phyloP scores from a whole-genome alignment of 2,888 invertebrate species.

The Microplitis manilae region DNA sequence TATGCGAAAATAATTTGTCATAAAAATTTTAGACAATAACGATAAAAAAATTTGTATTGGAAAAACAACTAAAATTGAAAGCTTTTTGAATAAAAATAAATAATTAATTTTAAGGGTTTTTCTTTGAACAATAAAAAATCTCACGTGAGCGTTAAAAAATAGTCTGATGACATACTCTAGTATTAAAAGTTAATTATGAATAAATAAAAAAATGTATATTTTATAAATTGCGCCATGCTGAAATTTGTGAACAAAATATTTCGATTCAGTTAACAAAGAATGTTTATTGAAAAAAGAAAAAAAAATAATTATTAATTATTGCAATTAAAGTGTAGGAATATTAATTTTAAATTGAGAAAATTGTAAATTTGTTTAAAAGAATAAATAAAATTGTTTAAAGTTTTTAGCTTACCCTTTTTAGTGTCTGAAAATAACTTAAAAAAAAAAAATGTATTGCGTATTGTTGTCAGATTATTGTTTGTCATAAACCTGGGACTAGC shows the following conservation, averaged over 20 bases:
- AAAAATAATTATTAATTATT: neutral
- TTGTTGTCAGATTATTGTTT: neutral
- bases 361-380: neutral
- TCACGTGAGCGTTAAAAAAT: too few relatives aligned
- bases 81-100: too few relatives aligned
- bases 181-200: conserved; percentile 5
- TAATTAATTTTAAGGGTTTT: too few relatives aligned
- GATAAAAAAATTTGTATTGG: neutral
- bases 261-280: neutral
- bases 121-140: neutral
- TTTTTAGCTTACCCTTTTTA: conserved; percentile 19
- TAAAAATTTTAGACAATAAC: neutral
- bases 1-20: too few relatives aligned
- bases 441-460: neutral
- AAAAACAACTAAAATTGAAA: too few relatives aligned
- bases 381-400: neutral
- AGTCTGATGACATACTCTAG: too few relatives aligned
- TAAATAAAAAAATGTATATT: conserved; percentile 12
- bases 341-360: neutral
- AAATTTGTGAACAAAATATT: neutral
- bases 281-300: neutral
- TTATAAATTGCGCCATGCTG: conserved; percentile 8
- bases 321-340: conserved; percentile 13
- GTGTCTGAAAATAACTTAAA: neutral
- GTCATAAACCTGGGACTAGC: conserved; percentile 58